Evolutionary conservation across 2,797 vertebrate species (phyloP).

Genomic region (Melanotaenia pygmaea): DNA sequence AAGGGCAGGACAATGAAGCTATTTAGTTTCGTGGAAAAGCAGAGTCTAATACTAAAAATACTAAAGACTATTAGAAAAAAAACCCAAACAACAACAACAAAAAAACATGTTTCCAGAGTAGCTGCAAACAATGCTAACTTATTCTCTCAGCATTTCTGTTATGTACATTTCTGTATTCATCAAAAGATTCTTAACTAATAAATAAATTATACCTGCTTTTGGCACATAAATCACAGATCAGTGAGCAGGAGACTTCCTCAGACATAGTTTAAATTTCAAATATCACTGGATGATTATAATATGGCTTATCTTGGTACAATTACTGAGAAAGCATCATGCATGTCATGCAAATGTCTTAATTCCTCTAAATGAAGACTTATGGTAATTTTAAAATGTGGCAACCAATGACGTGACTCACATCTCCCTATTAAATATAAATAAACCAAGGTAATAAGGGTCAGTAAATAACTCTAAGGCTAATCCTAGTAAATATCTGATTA

Average conservation of each 20-base stretch:
- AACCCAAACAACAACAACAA: background rate
- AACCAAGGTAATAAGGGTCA: conserved; percentile 18
- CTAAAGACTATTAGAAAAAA: background rate
- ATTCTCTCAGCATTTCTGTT: conserved; percentile 14
- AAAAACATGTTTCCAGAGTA: no score
- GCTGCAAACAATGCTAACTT: conserved; percentile 10
- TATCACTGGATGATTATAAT: background rate
- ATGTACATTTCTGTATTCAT: background rate
- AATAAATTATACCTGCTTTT: background rate
- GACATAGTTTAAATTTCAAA: background rate
- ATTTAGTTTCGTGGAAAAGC: conserved; percentile 37
- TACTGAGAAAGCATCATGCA: background rate
- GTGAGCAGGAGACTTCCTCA: conserved; percentile 5
- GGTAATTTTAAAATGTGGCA: conserved; percentile 16
- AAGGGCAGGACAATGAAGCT: conserved; percentile 39
- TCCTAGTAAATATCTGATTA: conserved; percentile 30
- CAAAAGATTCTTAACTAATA: conserved; percentile 7
- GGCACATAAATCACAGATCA: conserved; percentile 5
- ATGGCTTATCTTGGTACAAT: background rate
- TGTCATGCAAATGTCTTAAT: conserved; percentile 4
- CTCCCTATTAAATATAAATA: conserved; percentile 9
- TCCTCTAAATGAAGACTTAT: background rate
- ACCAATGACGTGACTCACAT: conserved; percentile 30
- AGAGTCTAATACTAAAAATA: conserved; percentile 19
- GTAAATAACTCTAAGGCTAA: conserved; percentile 10